Evolutionary conservation across 2,113 vertebrate genomes (phyloP), one percentile per base, ranked within the genome.

Genomic region (Lontra canadensis): DNA sequence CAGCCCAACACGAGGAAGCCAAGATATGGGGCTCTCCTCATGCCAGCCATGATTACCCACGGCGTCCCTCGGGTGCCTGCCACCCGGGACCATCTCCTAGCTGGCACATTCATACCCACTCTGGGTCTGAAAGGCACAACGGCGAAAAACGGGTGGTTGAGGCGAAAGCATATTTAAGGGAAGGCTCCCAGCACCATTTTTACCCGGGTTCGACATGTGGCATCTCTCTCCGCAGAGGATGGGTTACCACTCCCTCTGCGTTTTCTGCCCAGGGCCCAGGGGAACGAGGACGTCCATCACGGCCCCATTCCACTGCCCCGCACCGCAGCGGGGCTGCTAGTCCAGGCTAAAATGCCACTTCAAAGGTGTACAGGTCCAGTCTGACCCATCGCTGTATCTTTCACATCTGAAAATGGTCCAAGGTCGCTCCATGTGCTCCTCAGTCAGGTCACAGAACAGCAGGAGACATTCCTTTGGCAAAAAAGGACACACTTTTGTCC

Each of bases 401-500:
- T 88, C 31, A 49, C 11, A 3, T 29, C 47, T 13, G 36, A 34
- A 52, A 49, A 67, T 2, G 42, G 85, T 80, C 82, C 78, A 59
- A 7, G 25, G 26, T 3, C 10, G 23, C 23, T 0, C n/a, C 0
- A 10, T 13, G 1, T 5, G 13, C 31, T 34, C 6, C 69, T 17
- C 29, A 31, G 42, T 31, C 23, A 95, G 42, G 23, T 99, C 99
- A 99, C 71, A 99, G 99, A 47, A 99, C 98, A 0, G 99, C 99
- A 0, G 99, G 99, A 12, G 99, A 99, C 74, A 99, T 99, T 73
- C 99, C 99, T 10, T 90, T 98, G 1, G 99, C 99, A 0, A 99
- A 99, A 76, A 99, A 99, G 12, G 98, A 99, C 55, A 99, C 99
- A 0, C 98, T 99, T 98, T 98, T 99, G 90, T 99, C 99, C 13